Base-by-base conservation (phyloP, 2,797 vertebrate genomes). In the Allobates femoralis region DNA sequence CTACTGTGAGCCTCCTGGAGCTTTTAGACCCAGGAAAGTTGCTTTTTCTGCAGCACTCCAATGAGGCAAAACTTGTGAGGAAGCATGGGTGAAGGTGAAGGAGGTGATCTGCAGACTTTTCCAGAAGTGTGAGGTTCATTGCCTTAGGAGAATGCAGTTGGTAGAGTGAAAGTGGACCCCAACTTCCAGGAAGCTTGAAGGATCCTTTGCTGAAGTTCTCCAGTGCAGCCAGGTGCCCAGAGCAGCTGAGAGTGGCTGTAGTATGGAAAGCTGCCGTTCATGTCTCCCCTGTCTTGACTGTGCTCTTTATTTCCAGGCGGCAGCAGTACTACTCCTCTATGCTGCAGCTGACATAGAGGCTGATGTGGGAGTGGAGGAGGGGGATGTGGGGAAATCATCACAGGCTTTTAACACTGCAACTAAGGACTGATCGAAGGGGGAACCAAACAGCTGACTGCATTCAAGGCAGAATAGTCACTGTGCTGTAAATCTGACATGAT, bases 331-430 rank as follows among this genome's bases (percentile, higher is more conserved):
- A 81, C 69, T 85, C 76, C 87, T 81, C 67, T 51, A 74, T 81
- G 87, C 87, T 88, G 83, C 77, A 71, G 78, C 77, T 88, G 87
- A 85, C 87, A 88, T 81, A 85, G 83, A 88, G 51, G 87, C 83
- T 88, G 87, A 81, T 85, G 87, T 88, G 82, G 83, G 83, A 88
- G 86, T 84, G 86, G 82, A 87, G 82, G 75, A 80, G 77, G 82
- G n/a, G 82, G 81, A 37, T 73, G 58, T 37, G 79, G 41, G 81
- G 58, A 83, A 75, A 84, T 79, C 75, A 84, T 66, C 66, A 84
- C 26, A 84, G 84, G 82, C 86, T 88, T 85, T 88, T 75, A 87
- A 76, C 86, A 85, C 83, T 80, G 82, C 77, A 76, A 74, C 75
- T 84, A 84, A 53, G 76, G 77, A 84, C 64, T 85, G 82, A 67